These are phyloP conservation scores for Sapayoa aenigma DNA, from an alignment of 2,113 vertebrate species.

Conservation along the genomic window DNA sequence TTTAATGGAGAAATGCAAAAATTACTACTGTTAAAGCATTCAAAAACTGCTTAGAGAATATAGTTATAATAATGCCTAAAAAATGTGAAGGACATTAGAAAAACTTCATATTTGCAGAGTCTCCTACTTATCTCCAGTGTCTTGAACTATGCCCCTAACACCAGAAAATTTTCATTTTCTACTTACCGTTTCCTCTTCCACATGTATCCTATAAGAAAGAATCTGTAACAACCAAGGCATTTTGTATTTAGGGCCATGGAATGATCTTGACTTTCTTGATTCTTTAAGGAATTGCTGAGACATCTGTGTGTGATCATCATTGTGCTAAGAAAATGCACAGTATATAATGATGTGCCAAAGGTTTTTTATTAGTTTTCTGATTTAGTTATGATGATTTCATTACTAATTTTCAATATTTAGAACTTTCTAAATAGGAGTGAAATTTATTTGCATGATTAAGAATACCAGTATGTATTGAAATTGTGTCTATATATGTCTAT, in stretches of 20 bases:
- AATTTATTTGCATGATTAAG: background rate
- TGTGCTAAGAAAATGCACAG: background rate
- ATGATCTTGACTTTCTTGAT: background rate
- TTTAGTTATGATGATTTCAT: background rate
- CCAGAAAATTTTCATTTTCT: background rate
- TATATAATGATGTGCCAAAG: background rate
- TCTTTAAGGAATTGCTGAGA: background rate
- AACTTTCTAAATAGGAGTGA: background rate
- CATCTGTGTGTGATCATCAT: accelerated
- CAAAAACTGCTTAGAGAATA: background rate
- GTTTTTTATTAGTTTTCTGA: background rate
- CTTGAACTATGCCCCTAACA: background rate
- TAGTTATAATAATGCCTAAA: background rate
- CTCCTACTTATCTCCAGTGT: background rate
- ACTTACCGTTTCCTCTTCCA: background rate
- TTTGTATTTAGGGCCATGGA: background rate
- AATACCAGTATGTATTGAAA: background rate
- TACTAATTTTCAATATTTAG: background rate
- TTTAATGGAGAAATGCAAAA: background rate
- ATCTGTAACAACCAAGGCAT: too few species aligned
- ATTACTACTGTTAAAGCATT: background rate
- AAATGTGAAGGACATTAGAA: background rate
- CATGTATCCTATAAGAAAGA: accelerated
- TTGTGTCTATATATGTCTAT: background rate
- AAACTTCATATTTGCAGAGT: background rate